Base-by-base conservation (phyloP, 1,140 invertebrate genomes). In the Trichonephila inaurata region DNA sequence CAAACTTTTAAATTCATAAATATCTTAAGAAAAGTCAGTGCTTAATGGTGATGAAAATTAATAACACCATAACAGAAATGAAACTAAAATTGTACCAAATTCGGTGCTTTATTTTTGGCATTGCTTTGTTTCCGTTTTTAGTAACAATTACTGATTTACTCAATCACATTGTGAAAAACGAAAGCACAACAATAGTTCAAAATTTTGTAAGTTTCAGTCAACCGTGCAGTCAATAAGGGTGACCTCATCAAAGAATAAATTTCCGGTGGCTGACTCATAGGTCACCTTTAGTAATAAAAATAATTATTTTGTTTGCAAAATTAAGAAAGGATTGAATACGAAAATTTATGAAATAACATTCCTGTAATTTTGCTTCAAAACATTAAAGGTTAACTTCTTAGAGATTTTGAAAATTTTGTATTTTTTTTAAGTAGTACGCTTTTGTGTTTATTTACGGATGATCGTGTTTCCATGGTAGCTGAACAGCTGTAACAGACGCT, bases 181-280 rank as follows among this genome's bases (percentile, higher is more conserved):
- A 51, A 51, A 40, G 33, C 40, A 85, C 44, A 51, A 19, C 6
- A 60, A 24, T 0, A n/a, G 18, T 85, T 85, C 18, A 18, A 14
- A 44, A 51, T 60, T 85, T 51, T 85, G 51, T 24, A 4, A 85
- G 21, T 85, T 58, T 60, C 83, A 85, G 83, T 85, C 83, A 85
- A 85, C 21, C 83, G 18, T 85, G 51, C 83, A 85, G 83, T 85
- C 18, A 85, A 85, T 24, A 85, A 60, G n/a, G n/a, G 5, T 16
- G 21, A 60, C 83, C 21, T 85, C 44, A 60, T 44, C 12, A n/a
- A 60, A 60, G 44, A 85, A 85, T 33, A 24, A 12, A 61, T 21
- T 85, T 85, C 83, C 83, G 58, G 83, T 85, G 83, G 58, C 51
- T 85, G 83, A 85, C 83, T 85, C 83, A 85, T 85, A 85, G 28